These are phyloP conservation scores for Prionailurus bengalensis DNA, from an alignment of 2,113 vertebrate species.

Conservation along the genomic window DNA sequence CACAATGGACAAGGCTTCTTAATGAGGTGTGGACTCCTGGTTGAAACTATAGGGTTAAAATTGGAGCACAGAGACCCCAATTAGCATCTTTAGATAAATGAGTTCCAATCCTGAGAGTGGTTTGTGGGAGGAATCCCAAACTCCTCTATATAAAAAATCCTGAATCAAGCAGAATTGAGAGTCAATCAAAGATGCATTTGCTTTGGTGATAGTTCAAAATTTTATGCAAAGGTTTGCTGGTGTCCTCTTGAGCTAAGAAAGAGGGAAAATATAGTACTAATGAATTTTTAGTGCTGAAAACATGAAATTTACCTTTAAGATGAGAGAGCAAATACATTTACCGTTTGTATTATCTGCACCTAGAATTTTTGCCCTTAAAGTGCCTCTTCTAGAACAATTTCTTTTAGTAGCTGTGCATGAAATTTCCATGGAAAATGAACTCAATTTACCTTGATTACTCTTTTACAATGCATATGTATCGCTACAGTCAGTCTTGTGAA, in stretches of 20 bases:
- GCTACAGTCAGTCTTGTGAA: conserved; percentile 17
- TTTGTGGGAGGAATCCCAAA: not conserved
- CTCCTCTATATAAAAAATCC: not conserved
- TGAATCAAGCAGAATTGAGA: not conserved
- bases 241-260: not conserved
- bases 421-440: conserved; percentile 67
- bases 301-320: conserved; percentile 45
- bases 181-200: not conserved
- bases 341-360: conserved; percentile 44
- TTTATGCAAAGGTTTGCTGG: not conserved
- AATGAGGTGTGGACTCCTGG: not conserved
- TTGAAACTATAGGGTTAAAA: not conserved
- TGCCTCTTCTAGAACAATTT: conserved; percentile 31
- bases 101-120: not conserved
- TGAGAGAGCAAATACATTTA: conserved; percentile 48
- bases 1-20: not conserved
- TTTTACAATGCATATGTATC: conserved; percentile 47
- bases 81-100: not conserved
- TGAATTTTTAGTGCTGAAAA: conserved; percentile 19
- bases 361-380: conserved; percentile 52
- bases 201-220: not conserved
- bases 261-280: not conserved
- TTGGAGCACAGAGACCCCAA: not conserved
- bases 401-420: not conserved
- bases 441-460: conserved; percentile 60